These are phyloP conservation scores for Dasypus novemcinctus DNA, from an alignment of 2,113 vertebrate genomes.

Conservation along the genomic window DNA sequence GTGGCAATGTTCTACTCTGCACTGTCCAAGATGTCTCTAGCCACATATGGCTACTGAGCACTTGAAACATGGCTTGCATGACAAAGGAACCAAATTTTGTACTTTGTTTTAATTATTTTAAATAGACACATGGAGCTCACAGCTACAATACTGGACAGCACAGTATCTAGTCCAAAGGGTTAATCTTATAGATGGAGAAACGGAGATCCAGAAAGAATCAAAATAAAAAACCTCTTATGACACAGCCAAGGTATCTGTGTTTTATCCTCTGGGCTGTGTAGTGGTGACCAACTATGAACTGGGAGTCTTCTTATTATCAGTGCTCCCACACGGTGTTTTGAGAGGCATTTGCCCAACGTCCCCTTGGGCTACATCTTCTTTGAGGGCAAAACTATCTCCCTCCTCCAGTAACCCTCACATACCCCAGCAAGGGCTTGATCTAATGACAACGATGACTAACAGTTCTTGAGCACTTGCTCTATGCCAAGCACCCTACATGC, in stretches of 20 bases:
- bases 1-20: neutral
- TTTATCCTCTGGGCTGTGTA: neutral
- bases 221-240: neutral
- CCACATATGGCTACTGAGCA: neutral
- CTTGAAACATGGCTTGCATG: conserved; percentile 9
- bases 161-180: neutral
- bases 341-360: neutral
- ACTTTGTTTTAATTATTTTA: conserved; percentile 10
- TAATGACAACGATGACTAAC: neutral
- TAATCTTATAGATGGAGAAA: conserved; percentile 29
- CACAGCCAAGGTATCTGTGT: neutral
- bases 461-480: neutral
- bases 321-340: neutral
- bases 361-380: neutral
- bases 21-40: neutral
- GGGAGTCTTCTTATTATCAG: neutral
- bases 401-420: neutral
- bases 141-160: neutral
- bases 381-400: neutral
- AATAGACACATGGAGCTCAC: neutral
- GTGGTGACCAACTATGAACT: neutral
- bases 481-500: neutral
- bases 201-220: neutral
- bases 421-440: neutral
- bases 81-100: neutral